Evolutionary conservation across 2,888 invertebrate genomes (phyloP), one percentile per base, ranked within the genome.

Genomic region (Dicranocentrus wangi): DNA sequence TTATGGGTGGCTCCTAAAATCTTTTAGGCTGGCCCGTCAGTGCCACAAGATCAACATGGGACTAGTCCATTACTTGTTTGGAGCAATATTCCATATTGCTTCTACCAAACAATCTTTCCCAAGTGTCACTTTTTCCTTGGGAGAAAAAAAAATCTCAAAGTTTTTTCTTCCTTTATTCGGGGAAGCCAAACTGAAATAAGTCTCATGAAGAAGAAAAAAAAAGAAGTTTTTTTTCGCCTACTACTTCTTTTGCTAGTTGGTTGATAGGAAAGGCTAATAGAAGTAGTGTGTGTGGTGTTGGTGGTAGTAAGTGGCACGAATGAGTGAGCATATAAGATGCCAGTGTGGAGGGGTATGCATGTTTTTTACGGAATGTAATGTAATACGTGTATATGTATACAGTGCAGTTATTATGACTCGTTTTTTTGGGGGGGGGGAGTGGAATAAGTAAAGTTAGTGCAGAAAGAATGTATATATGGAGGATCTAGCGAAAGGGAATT

Each of bases 51-150:
- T 58, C 60, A 32, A 17, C 60, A 32, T 28, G 60, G 32, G 60
- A 32, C 17, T 51, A 8, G 7, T 25, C 21, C 55, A 55, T 55
- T 55, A 55, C 25, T 13, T 60, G 60, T 60, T 55, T n/a, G 2
- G 7, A 19, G 32, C 60, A 58, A 58, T 58, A 47, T 47, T 32
- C 23, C 60, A 60, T 60, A 32, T 60, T 60, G 60, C 15, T 60
- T n/a, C 28, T 28, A n/a, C 47, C 47, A 47, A 47, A 47, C 51
- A 51, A 61, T 61, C 61, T 61, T 51, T 73, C 65, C 65, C 65
- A 28, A 19, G 63, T 65, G 73, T 72, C 72, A 61, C 72, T 61
- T 72, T 61, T 70, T 61, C 17, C 42, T 19, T n/a, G n/a, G n/a
- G n/a, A n/a, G n/a, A n/a, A n/a, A 51, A 70, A 53, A 73, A 63